Base-by-base conservation (phyloP, 2,113 vertebrate genomes). In the Cottus gobio region DNA sequence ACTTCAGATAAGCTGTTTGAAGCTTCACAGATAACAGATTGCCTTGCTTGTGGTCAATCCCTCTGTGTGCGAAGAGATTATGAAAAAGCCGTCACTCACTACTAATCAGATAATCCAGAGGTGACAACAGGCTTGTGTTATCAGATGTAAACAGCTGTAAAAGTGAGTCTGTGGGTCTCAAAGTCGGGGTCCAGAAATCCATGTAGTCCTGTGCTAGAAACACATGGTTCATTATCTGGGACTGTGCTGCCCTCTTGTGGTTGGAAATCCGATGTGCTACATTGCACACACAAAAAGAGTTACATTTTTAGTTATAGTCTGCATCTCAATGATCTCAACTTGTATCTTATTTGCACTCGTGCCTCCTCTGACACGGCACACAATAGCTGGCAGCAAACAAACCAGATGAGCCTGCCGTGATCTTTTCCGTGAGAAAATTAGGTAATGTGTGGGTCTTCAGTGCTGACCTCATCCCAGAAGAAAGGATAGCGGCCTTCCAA, bases 161-260 rank as follows among this genome's bases (percentile, higher is more conserved):
- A 83, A 63, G 68, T 74, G 71, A 66, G 67, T n/a, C 68, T 61
- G 24, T 58, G 15, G 42, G 36, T 79, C 50, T 77, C 28, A 42
- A 50, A 62, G 67, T 82, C 69, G 66, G 70, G 34, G 24, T 61
- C 26, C 22, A 57, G 24, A 71, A 60, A 85, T 69, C 77, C 56
- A 20, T 39, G 68, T 3, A 5, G 13, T 31, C 12, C 12, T 48
- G 37, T 70, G 24, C 24, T n/a, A 16, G 31, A 65, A 42, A 48
- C 22, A 24, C 30, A 28, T 46, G 20, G 6, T 12, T 75, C n/a
- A 42, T 83, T 83, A 56, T 24, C 3, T 7, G 56, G 80, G 87
- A 70, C 83, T 88, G 37, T 82, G 79, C 83, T 88, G 92, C 88
- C 93, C 87, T 90, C 93, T 90, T 72, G 89, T 91, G 93, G 85